These are phyloP conservation scores for Encarsia formosa DNA, from an alignment of 2,888 invertebrate species.

Conservation along the genomic window DNA sequence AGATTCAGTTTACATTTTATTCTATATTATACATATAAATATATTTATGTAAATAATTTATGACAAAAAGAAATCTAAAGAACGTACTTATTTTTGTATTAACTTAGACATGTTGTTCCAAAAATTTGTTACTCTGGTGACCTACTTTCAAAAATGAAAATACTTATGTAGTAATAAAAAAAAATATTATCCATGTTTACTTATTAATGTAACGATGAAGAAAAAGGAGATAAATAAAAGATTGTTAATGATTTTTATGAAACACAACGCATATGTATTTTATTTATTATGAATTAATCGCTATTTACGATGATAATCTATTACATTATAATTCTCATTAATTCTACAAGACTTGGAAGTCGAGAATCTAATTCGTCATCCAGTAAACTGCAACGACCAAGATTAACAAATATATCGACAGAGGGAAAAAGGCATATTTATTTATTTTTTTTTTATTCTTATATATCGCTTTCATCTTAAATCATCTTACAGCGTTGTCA, in stretches of 20 bases:
- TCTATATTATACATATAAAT: too few species aligned
- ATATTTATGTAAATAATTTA: too few species aligned
- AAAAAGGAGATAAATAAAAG: too few species aligned
- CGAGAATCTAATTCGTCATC: slow-evolving; percentile 25
- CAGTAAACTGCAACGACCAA: slow-evolving; percentile 24
- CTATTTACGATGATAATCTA: slow-evolving; percentile 21
- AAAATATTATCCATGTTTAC: too few species aligned
- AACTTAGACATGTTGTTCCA: too few species aligned
- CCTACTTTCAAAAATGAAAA: too few species aligned
- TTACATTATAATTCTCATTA: slow-evolving; percentile 29
- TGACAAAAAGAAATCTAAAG: too few species aligned
- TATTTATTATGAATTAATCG: slow-evolving; percentile 25
- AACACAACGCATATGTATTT: slow-evolving; percentile 30
- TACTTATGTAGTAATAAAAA: too few species aligned
- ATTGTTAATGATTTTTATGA: slow-evolving; percentile 24
- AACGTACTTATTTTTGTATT: too few species aligned
- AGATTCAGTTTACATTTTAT: too few species aligned
- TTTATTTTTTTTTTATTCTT: slow-evolving; percentile 7
- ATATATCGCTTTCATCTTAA: slow-evolving; percentile 26
- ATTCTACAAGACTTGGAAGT: slow-evolving; percentile 28
- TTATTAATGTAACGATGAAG: too few species aligned
- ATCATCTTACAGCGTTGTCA: slow-evolving; percentile 23
- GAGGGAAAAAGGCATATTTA: slow-evolving; percentile 28
- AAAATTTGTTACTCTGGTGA: too few species aligned
- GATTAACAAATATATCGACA: slow-evolving; percentile 29